Percentiles rank a stretch among this genome's conserved stretches.
Evolutionary conservation across 2,888 invertebrate species (phyloP).

Genomic region (Notodonta dromedarius): DNA sequence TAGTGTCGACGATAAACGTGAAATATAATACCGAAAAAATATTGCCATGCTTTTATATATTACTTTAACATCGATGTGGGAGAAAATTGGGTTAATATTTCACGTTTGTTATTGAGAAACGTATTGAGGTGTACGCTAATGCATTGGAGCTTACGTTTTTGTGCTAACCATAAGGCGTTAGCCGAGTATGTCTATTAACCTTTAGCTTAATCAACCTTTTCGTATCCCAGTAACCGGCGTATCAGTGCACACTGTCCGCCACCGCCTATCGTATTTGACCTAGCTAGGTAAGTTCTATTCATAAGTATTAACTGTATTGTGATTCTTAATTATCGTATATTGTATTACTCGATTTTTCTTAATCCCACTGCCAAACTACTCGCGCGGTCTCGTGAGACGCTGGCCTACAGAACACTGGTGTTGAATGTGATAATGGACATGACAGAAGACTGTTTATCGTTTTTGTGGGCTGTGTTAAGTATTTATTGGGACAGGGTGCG

Average conservation of each 20-base stretch:
- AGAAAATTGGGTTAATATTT: too few relatives aligned
- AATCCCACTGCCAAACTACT: conserved; percentile 72
- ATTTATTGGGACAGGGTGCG: conserved; percentile 42
- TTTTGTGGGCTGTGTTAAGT: conserved; percentile 57
- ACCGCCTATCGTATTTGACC: conserved; percentile 66
- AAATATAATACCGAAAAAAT: neutral
- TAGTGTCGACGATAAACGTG: neutral
- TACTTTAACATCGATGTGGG: too few relatives aligned
- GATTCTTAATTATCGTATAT: conserved; percentile 74
- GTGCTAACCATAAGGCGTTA: neutral
- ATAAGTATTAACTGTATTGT: conserved; percentile 82
- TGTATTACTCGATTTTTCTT: conserved; percentile 65
- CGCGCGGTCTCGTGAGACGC: conserved; percentile 52
- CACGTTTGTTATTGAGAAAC: too few relatives aligned
- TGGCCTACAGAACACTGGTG: conserved; percentile 48
- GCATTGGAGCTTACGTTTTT: neutral
- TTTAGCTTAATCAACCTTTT: neutral
- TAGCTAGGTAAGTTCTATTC: conserved; percentile 65
- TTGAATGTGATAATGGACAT: conserved; percentile 65
- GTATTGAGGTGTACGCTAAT: too few relatives aligned
- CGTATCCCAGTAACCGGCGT: conserved; percentile 12
- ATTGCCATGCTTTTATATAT: neutral
- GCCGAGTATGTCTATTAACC: neutral
- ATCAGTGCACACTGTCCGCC: conserved; percentile 59
- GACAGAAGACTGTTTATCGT: conserved; percentile 53